Evolutionary conservation across 2,797 vertebrate species (phyloP).

Genomic region (Saxicola maurus): DNA sequence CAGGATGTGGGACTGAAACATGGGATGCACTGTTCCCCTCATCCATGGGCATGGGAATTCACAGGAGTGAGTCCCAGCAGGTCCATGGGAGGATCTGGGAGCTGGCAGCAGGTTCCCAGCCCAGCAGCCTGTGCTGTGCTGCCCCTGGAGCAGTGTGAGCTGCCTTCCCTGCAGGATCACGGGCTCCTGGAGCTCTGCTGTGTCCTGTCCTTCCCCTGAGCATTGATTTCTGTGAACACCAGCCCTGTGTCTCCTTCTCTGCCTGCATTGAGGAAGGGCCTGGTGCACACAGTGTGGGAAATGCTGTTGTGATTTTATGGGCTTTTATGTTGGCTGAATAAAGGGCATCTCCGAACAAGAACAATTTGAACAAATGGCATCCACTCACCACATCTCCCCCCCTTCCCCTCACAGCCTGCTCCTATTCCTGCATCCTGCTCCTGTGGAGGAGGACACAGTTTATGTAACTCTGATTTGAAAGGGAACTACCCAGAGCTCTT

Average conservation of each 20-base stretch:
- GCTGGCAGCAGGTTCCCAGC: not conserved
- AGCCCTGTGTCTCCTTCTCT: not conserved
- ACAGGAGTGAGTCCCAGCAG: no score
- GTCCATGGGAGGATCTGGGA: no score
- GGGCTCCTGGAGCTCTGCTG: not conserved
- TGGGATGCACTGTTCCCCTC: not conserved
- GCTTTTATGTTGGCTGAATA: not conserved
- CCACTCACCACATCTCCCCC: not conserved
- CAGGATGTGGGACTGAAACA: not conserved
- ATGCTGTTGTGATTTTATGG: not conserved
- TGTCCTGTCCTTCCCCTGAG: not conserved
- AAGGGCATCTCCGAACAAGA: not conserved
- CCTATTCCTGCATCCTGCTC: not conserved
- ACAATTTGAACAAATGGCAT: not conserved
- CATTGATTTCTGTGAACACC: not conserved
- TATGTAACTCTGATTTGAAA: not conserved
- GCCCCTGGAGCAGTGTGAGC: fast-evolving
- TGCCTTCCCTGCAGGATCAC: not conserved
- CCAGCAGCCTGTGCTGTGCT: not conserved
- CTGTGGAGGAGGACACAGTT: not conserved
- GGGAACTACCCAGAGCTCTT: not conserved
- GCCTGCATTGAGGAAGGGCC: not conserved
- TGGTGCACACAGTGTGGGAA: not conserved
- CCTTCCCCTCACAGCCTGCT: not conserved
- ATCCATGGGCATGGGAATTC: not conserved